phyloP scores from a whole-genome alignment of 2,888 invertebrate species.

The Melanargia galathea region DNA sequence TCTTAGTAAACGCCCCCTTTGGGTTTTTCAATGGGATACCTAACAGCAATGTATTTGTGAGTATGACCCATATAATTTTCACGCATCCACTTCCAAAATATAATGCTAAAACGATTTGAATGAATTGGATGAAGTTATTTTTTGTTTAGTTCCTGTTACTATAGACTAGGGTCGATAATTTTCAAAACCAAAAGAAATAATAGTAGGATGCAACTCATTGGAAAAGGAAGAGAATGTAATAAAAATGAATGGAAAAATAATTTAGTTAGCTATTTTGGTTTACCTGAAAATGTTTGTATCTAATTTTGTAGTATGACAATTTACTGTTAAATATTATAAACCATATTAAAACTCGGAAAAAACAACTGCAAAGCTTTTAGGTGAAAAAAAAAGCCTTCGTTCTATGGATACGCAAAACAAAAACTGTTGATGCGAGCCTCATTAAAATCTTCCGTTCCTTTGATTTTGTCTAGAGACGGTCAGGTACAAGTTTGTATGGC shows the following conservation, averaged over 20 bases:
- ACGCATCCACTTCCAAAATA: not conserved
- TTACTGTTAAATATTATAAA: not conserved
- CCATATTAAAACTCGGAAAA: not conserved
- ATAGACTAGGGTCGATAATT: too few relatives aligned
- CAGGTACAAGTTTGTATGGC: slow-evolving; percentile 57
- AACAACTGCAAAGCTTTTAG: slow-evolving; percentile 38
- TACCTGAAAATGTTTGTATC: not conserved
- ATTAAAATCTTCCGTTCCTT: slow-evolving; percentile 80
- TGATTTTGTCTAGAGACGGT: slow-evolving; percentile 76
- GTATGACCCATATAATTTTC: not conserved
- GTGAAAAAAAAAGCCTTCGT: slow-evolving; percentile 39
- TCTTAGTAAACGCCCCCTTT: slow-evolving; percentile 55
- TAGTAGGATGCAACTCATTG: too few relatives aligned
- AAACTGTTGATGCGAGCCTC: slow-evolving; percentile 76
- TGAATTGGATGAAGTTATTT: not conserved
- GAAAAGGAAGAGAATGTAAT: too few relatives aligned
- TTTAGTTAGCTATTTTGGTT: not conserved
- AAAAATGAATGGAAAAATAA: too few relatives aligned
- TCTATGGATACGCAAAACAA: slow-evolving; percentile 62
- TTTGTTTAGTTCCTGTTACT: not conserved
- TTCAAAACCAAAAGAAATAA: too few relatives aligned
- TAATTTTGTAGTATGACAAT: not conserved
- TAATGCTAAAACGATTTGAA: not conserved
- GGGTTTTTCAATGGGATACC: slow-evolving; percentile 30
- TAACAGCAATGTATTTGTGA: slow-evolving; percentile 11